phyloP scores from a whole-genome alignment of 1,140 invertebrate species.

The Zaprionus camerounensis region DNA sequence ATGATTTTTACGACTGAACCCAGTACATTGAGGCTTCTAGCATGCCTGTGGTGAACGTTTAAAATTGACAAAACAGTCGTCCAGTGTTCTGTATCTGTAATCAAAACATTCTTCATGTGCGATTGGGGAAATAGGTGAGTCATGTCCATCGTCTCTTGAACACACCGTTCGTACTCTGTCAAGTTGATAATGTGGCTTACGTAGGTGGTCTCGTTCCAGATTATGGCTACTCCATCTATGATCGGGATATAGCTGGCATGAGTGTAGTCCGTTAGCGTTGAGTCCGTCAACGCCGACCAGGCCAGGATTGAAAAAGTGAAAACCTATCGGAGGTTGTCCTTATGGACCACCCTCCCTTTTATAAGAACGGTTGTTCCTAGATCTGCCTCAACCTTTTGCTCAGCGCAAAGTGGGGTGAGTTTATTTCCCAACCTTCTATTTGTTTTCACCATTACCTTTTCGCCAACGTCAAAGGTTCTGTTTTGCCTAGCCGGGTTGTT shows the following conservation, averaged over 20 bases:
- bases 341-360: constrained; percentile 1
- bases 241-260: neutral
- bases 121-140: neutral
- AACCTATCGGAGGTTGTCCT: constrained; percentile 1
- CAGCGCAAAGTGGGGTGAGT: neutral
- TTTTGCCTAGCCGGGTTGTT: neutral
- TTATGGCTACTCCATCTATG: neutral
- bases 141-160: neutral
- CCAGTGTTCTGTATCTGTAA: neutral
- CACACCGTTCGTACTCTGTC: neutral
- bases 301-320: too few species aligned
- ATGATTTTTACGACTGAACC: neutral
- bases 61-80: neutral
- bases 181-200: neutral
- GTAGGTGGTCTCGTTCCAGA: neutral
- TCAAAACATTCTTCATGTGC: neutral
- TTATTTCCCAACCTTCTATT: neutral
- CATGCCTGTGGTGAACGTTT: neutral
- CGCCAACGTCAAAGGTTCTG: neutral
- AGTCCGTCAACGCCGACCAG: neutral
- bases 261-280: neutral
- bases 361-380: neutral
- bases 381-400: neutral
- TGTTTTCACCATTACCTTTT: neutral
- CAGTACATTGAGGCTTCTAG: neutral